Conservation (phyloP, 2,113 vertebrate species). For the Trochalopteron elliotii region DNA sequence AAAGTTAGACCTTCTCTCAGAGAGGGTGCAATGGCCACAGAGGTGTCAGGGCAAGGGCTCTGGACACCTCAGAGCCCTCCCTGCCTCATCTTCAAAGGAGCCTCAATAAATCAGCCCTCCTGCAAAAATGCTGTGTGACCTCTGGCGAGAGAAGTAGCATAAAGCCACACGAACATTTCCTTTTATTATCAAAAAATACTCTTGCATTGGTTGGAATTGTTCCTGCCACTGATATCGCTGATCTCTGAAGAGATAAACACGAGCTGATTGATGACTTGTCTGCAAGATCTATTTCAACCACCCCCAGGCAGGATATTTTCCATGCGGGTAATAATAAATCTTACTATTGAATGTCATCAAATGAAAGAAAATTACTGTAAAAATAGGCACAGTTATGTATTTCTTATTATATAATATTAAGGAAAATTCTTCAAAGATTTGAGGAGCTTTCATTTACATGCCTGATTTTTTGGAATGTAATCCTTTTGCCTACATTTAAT, state of each 20-base stretch:
- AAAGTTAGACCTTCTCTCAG: neutral
- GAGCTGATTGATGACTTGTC: slow-evolving; percentile 64
- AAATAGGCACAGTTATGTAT: slow-evolving; percentile 53
- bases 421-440: slow-evolving; percentile 12
- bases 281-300: slow-evolving; percentile 60
- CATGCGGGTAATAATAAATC: slow-evolving; percentile 62
- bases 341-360: slow-evolving; percentile 53
- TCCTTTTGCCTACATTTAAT: neutral
- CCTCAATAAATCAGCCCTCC: neutral
- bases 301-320: slow-evolving; percentile 64
- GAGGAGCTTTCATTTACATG: neutral
- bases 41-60: neutral
- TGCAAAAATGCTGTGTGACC: slow-evolving; percentile 18
- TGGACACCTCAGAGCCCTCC: neutral
- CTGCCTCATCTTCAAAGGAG: neutral
- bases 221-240: slow-evolving; percentile 51
- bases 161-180: slow-evolving; percentile 51
- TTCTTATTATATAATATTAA: slow-evolving; percentile 43
- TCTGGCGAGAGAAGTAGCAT: neutral
- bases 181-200: slow-evolving; percentile 53
- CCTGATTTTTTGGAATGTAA: neutral
- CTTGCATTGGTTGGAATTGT: slow-evolving; percentile 45
- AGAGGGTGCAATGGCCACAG: neutral
- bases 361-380: slow-evolving; percentile 51
- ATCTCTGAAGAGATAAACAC: slow-evolving; percentile 55